Conservation (phyloP, 23 tunicate genomes). For the Oikopleura vanhoeffeni region DNA sequence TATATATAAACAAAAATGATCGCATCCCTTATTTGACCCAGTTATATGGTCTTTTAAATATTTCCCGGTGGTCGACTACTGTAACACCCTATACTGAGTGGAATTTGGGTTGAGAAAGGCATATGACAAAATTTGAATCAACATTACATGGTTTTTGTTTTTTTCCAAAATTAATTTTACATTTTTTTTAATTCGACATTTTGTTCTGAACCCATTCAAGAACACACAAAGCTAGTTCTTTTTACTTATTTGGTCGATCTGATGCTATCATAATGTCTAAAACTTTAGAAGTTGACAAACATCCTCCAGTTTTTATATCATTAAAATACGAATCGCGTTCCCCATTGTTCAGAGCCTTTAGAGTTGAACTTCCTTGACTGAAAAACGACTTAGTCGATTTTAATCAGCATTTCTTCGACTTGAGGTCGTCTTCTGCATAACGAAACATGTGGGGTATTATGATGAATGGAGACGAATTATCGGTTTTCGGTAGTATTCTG, state of each 20-base stretch:
- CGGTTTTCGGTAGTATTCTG: conserved; percentile 26
- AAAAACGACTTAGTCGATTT: neutral
- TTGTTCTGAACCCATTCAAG: neutral
- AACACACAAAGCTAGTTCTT: no score
- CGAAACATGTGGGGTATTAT: conserved; percentile 19
- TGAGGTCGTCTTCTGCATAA: neutral
- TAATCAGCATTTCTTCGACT: neutral
- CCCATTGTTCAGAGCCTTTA: neutral
- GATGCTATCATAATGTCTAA: neutral
- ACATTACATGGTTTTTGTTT: no score
- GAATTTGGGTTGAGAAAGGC: no score
- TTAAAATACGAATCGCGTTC: neutral
- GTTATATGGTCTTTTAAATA: no score
- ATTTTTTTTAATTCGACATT: neutral
- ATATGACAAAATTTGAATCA: no score
- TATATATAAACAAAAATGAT: no score
- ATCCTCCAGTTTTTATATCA: neutral
- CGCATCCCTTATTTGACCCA: no score
- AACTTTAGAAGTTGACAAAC: neutral
- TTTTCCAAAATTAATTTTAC: no score
- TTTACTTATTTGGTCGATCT: neutral
- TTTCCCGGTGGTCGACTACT: no score
- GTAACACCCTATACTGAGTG: no score
- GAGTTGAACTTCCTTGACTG: neutral
- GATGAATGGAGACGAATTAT: conserved; percentile 31